Conservation (phyloP, 2,113 vertebrate species). For the Neofelis nebulosa region DNA sequence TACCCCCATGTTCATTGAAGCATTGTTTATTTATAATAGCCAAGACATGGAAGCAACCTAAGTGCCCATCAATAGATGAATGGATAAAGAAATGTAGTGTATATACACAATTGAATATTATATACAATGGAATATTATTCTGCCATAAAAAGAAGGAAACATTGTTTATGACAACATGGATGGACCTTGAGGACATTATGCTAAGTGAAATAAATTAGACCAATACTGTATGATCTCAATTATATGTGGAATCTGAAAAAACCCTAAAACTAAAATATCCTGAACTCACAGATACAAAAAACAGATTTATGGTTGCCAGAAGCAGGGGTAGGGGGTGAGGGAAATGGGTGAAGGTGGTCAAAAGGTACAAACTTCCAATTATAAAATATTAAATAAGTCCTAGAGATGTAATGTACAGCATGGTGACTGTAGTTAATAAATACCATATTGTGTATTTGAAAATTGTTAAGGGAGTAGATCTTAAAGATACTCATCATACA, state of each 20-base stretch:
- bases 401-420: not conserved
- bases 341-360: not conserved
- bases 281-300: not conserved
- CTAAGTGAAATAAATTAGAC: not conserved
- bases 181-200: not conserved
- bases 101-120: no score
- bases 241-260: not conserved
- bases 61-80: not conserved
- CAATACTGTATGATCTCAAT: not conserved
- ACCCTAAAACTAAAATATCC: not conserved
- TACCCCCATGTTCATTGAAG: not conserved
- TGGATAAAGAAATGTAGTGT: not conserved
- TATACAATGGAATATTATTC: not conserved
- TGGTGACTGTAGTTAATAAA: not conserved
- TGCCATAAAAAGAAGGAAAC: not conserved
- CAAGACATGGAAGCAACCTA: not conserved
- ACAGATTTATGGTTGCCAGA: not conserved
- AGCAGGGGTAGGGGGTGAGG: not conserved
- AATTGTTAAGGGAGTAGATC: not conserved
- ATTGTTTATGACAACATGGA: not conserved
- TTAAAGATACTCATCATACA: not conserved
- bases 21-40: not conserved
- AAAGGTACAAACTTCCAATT: not conserved
- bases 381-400: not conserved
- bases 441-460: not conserved